Evolutionary conservation across 2,797 vertebrate genomes (phyloP).

Genomic region (Acanthiza pusilla): DNA sequence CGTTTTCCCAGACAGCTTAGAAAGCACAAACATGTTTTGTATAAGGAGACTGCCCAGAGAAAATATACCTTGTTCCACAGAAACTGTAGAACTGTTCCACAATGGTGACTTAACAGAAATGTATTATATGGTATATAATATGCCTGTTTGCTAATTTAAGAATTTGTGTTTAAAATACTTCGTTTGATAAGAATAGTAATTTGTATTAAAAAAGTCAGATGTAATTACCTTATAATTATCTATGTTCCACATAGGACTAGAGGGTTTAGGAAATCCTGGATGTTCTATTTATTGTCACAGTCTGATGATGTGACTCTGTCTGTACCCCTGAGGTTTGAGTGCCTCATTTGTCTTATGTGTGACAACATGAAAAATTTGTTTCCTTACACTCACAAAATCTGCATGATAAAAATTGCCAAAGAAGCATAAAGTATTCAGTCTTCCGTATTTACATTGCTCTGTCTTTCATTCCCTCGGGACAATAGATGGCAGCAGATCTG

Average conservation of each 20-base stretch:
- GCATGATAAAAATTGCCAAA: not conserved
- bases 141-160: not conserved
- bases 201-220: not conserved
- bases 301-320: not conserved
- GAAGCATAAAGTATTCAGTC: not conserved
- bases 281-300: not conserved
- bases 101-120: not conserved
- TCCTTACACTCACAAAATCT: not conserved
- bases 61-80: not conserved
- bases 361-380: not conserved
- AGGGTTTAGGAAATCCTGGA: not conserved
- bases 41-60: not conserved
- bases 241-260: not conserved
- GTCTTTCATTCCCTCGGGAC: not conserved
- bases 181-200: not conserved
- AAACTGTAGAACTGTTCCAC: not conserved
- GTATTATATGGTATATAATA: not conserved
- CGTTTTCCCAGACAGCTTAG: not conserved
- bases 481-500: conserved; percentile 19
- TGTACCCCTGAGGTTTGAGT: not conserved
- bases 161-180: not conserved
- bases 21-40: not conserved
- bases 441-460: not conserved
- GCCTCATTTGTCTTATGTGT: not conserved
- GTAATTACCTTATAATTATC: not conserved